Base-by-base conservation (phyloP, 2,888 invertebrate species). In the Temnothorax ravouxi region DNA sequence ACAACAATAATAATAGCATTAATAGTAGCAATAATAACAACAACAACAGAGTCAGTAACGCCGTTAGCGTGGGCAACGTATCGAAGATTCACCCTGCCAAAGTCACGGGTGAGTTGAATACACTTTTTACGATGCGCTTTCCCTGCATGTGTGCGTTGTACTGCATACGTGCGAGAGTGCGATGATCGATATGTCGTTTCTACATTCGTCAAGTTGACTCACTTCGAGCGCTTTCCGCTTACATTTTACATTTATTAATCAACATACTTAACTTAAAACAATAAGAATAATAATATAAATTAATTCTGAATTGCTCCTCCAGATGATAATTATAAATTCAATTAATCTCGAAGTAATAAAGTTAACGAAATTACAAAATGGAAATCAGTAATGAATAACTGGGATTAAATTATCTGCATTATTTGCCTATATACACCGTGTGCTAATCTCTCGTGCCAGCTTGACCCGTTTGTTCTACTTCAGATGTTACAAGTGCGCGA, bases 21-120 rank as follows among this genome's bases (percentile, higher is more conserved):
- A 83, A 76, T 44, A 83, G 44, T 44, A 83, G 44, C n/a, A 87
- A 84, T 71, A 86, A 85, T 74, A 90, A 88, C 62, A 92, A 92
- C 47, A 93, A 91, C 76, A 93, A 90, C 61, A 90, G 94, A 56
- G 93, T 93, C n/a, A 92, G 90, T 90, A 93, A 87, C 54, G 93
- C 93, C 21, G 91, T 93, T 18, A 94, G 93, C 72, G 92, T 90
- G 50, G 93, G 93, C 59, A 94, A 93, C 86, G 92, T 94, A 75
- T 92, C 93, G 71, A 93, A 93, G 88, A 92, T 93, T 79, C 93
- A 92, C 54, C 84, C 85, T 75, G 84, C 88, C 83, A 93, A 92
- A 88, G 93, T 93, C 75, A 93, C 90, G 25, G 93, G 94, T 93
- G 87, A 90, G 91, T 88, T 69, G 29, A 76, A 71, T n/a, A 47